Base-by-base conservation (phyloP, 2,888 invertebrate genomes). In the Dryomyza anilis region DNA sequence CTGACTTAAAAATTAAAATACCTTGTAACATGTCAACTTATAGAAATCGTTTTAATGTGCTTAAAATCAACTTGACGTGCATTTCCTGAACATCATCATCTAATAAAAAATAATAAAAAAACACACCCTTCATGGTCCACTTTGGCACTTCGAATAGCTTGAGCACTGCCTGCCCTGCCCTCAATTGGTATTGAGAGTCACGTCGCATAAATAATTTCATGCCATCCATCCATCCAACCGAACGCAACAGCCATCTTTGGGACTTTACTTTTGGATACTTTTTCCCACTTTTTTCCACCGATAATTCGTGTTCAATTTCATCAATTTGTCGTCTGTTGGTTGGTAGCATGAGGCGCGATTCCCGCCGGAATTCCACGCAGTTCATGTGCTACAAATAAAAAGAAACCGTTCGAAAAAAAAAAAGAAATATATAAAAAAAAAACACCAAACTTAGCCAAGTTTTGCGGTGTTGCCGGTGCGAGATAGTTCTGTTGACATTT, bases 291-390 rank as follows among this genome's bases (percentile, higher is more conserved):
- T 29, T 23, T 27, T 6, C 27, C 33, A 23, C 33, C 60, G 16
- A 36, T 30, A 23, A 33, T 60, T 60, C 60, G 50, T 55, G 55
- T 52, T 61, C 53, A 8, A 61, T 61, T 53, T 43, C 52, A 39
- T 61, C 43, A 43, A 52, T 53, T 53, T 61, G 61, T 53, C 39
- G 52, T 16, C 21, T 59, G 23, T 59, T 59, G 59, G 25, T 25
- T 19, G 27, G 25, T 55, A 50, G 50, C 50, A 43, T 39, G 36
- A 39, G 52, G 27, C 52, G 19, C 36, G n/a, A 33, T 50, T 60
- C 33, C 30, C 59, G 23, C 46, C 16, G 45, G 25, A n/a, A 48
- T 14, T 60, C 50, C 25, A n/a, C 10, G 33, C n/a, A 30, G n/a
- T 48, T 50, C 30, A 16, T 52, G n/a, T 27, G 27, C 6, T 43